Percentiles rank a stretch among this genome's conserved stretches.
phyloP scores from a whole-genome alignment of 2,888 invertebrate genomes.

The Leptinotarsa peninsularis region DNA sequence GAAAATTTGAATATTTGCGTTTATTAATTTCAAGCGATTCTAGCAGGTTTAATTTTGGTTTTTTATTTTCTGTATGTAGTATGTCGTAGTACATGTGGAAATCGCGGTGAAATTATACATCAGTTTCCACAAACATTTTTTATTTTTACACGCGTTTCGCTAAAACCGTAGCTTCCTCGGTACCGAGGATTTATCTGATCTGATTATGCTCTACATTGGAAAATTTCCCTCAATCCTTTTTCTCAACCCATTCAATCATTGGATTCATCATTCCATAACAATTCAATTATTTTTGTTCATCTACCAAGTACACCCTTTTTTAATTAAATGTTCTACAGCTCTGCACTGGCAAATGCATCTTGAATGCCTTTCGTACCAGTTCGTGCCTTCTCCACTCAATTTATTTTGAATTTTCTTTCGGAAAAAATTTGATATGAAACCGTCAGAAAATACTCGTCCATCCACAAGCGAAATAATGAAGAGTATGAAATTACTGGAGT shows the following conservation, averaged over 20 bases:
- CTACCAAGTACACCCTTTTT: not conserved
- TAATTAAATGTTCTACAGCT: not conserved
- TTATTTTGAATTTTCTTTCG: not conserved
- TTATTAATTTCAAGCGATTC: too few relatives aligned
- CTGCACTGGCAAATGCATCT: slow-evolving; percentile 2
- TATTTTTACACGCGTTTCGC: too few relatives aligned
- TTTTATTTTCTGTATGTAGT: too few relatives aligned
- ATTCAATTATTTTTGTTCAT: not conserved
- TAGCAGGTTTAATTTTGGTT: too few relatives aligned
- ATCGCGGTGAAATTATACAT: too few relatives aligned
- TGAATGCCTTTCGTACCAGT: not conserved
- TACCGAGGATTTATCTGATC: not conserved
- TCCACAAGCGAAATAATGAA: not conserved
- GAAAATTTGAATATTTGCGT: too few relatives aligned
- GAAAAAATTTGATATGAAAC: not conserved
- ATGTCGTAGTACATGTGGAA: too few relatives aligned
- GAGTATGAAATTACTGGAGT: too few relatives aligned
- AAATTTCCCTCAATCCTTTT: not conserved
- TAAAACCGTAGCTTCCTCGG: too few relatives aligned
- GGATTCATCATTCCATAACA: not conserved
- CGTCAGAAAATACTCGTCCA: not conserved
- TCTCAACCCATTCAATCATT: not conserved
- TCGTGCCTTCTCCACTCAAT: not conserved
- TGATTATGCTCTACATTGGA: not conserved
- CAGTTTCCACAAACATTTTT: too few relatives aligned